These are phyloP conservation scores for Drosophila nikananu DNA, from an alignment of 1,140 invertebrate species.

Conservation along the genomic window DNA sequence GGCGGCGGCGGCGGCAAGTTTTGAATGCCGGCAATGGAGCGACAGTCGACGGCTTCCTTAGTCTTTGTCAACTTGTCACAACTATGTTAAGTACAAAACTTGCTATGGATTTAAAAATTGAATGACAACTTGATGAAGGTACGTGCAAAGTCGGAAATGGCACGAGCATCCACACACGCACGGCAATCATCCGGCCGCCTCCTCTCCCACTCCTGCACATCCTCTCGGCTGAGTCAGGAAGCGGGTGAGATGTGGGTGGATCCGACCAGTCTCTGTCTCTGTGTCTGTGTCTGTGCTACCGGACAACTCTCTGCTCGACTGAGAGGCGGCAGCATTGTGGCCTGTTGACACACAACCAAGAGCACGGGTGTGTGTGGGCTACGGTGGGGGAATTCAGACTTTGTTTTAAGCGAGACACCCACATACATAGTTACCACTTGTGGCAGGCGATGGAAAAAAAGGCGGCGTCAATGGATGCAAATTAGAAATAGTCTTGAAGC, in stretches of 20 bases:
- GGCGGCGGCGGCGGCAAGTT: conserved; percentile 59
- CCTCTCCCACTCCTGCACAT: conserved; percentile 19
- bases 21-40: conserved; percentile 63
- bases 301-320: conserved; percentile 52
- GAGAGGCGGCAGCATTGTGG: conserved; percentile 67
- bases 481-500: conserved; percentile 73
- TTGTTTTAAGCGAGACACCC: conserved; percentile 50
- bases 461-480: conserved; percentile 78
- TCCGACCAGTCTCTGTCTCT: conserved; percentile 11
- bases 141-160: conserved; percentile 82
- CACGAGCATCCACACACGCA: conserved; percentile 58
- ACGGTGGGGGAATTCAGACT: conserved; percentile 59
- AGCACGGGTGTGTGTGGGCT: conserved; percentile 6
- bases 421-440: conserved; percentile 39
- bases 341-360: conserved; percentile 69
- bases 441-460: conserved; percentile 62
- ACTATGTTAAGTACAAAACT: conserved; percentile 84
- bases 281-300: conserved; percentile 13
- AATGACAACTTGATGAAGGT: conserved; percentile 84
- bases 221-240: conserved; percentile 15
- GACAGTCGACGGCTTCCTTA: conserved; percentile 61
- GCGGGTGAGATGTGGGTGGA: conserved; percentile 4
- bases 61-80: conserved; percentile 81
- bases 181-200: conserved; percentile 34
- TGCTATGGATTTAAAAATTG: conserved; percentile 84